Evolutionary conservation across 2,113 vertebrate genomes (phyloP), one percentile per base, ranked within the genome.

Genomic region (Scomber scombrus): DNA sequence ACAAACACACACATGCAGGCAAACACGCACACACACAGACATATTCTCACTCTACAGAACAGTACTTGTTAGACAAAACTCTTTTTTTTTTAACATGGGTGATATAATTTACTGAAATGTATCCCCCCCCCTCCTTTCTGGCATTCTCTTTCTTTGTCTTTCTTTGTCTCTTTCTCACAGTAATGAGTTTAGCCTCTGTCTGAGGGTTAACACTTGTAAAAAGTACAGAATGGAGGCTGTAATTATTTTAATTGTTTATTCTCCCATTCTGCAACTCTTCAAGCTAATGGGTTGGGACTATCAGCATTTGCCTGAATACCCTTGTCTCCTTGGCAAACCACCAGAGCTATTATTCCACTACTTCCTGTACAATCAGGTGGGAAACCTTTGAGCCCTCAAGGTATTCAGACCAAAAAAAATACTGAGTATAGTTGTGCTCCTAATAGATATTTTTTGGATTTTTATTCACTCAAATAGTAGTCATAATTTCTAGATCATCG

Each of bases 211-310:
- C 69, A 75, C 45, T 78, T 80, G 71, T 65, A 84, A 75, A 82
- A 81, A 89, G 81, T 75, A 83, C 40, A 79, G 61, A 85, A 69
- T 70, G 54, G 82, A 83, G 85, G 91, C 91, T 89, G 80, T 84
- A 91, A 91, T 93, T 90, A 93, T 90, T 92, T 67, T 89, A 91
- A 91, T 92, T 92, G 87, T 93, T 86, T 90, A 86, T 87, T 84
- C 77, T 75, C 61, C 80, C 75, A 80, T 86, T 89, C 78, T 61
- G 45, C 58, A 54, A 71, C 85, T 86, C 78, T 81, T 67, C 76
- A 82, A 80, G 76, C 82, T 85, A 86, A 91, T 82, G 80, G 73
- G 40, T 69, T 84, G 76, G 18, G 60, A 51, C 79, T 82, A 72
- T 79, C 69, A 71, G 54, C 77, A 80, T 90, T 86, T 81, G 84